Evolutionary conservation across 2,888 invertebrate genomes (phyloP), one percentile per base, ranked within the genome.

Genomic region (Platynereis dumerilii): DNA sequence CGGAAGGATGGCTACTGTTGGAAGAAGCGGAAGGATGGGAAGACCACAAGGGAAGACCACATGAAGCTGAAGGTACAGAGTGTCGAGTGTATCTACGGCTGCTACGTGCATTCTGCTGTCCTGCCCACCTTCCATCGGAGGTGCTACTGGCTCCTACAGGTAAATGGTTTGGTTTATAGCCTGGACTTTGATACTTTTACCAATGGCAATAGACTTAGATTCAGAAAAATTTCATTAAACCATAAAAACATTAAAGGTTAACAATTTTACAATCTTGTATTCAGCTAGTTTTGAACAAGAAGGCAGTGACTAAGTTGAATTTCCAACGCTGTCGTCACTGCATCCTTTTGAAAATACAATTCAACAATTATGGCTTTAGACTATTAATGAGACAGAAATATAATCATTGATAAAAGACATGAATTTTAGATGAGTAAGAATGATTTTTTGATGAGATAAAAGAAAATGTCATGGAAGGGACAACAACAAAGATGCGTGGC

Each of bases 21-120:
- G 97, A 97, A 97, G 87, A 96, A 96, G 81, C 87, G 98, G 74
- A 96, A 96, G 86, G 97, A 97, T 84, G 97, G 97, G 26, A 96
- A 96, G 87, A 96, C 96, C 70, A 96, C 96, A 65, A 87, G 98
- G 77, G 98, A 98, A 86, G 98, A 98, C 88, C 98, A 98, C 86
- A 97, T 98, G 97, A 97, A 97, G 86, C 88, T 98, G 72, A 98
- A 98, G 89, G 96, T 96, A 81, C 94, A 95, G 87, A 94, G 95
- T 78, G 92, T 93, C 70, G 94, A 95, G 80, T 82, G 81, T 66
- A 97, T 98, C 84, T 96, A 96, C 86, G 98, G 97, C 65, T 97
- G 97, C 84, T 99, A 99, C 87, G 97, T 97, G 72, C 98, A 98
- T 87, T 98, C 98, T 65, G 97, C 98, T 71, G 95, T 99, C 81